These are phyloP conservation scores for Tipula lateralis DNA, from an alignment of 2,888 invertebrate genomes.

Conservation along the genomic window DNA sequence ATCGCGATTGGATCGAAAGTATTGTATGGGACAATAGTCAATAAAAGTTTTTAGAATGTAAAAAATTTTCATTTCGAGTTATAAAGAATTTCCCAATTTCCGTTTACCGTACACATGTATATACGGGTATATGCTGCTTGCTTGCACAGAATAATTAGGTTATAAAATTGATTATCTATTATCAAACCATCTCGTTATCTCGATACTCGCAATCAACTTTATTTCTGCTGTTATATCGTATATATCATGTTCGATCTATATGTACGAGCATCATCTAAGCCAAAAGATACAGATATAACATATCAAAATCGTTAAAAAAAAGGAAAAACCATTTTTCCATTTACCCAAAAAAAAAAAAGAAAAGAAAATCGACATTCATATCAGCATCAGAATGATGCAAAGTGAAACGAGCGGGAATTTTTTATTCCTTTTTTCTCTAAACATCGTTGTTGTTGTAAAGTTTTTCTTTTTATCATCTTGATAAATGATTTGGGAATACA, in stretches of 20 bases:
- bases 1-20: constrained; percentile 57
- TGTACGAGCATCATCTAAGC: not conserved
- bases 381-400: not conserved
- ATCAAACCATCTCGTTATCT: not conserved
- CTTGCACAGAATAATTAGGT: not conserved
- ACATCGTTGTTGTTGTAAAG: not conserved
- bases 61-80: not conserved
- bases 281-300: not conserved
- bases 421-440: not conserved
- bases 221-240: not conserved
- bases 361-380: not conserved
- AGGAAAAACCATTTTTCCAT: not conserved
- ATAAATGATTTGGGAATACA: constrained; percentile 24
- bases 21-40: constrained; percentile 50
- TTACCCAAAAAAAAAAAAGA: not conserved
- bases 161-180: not conserved
- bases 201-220: not conserved
- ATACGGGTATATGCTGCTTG: too few species aligned
- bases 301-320: not conserved
- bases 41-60: not conserved
- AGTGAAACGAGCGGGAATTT: not conserved
- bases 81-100: not conserved
- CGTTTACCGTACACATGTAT: not conserved
- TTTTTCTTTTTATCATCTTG: not conserved
- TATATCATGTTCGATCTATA: not conserved